phyloP scores from a whole-genome alignment of 2,797 vertebrate species.

The Syngnathus acus region DNA sequence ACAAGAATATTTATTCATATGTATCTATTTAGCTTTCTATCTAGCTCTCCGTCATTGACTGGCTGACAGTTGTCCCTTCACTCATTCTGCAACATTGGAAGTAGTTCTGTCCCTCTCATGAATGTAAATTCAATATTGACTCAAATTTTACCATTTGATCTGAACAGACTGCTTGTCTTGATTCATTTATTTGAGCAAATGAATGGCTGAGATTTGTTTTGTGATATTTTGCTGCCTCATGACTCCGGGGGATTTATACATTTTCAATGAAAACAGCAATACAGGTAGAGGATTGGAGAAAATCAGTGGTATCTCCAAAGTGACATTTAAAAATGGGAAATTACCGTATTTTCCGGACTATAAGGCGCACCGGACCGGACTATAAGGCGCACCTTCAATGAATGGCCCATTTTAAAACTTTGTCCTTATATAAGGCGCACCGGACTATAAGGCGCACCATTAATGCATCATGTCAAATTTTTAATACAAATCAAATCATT shows the following conservation, averaged over 20 bases:
- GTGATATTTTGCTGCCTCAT: slow-evolving; percentile 24
- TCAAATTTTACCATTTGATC: not conserved
- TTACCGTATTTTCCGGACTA: too few relatives aligned
- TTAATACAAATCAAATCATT: too few relatives aligned
- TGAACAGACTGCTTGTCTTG: not conserved
- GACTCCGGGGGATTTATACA: slow-evolving; percentile 25
- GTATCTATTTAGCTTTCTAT: not conserved
- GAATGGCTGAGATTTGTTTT: not conserved
- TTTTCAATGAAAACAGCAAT: not conserved
- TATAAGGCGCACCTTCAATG: too few relatives aligned
- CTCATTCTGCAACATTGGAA: not conserved
- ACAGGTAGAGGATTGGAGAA: not conserved
- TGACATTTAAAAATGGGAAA: not conserved
- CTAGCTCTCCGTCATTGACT: not conserved
- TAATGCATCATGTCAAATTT: too few relatives aligned
- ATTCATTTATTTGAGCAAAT: not conserved
- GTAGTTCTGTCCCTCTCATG: not conserved
- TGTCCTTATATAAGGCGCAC: too few relatives aligned
- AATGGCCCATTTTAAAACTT: too few relatives aligned
- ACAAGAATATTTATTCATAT: not conserved
- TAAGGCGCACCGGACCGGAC: too few relatives aligned
- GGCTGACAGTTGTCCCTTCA: not conserved
- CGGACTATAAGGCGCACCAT: too few relatives aligned
- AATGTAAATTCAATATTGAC: not conserved
- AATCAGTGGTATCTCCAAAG: not conserved